Evolutionary conservation across 2,797 vertebrate genomes (phyloP).

Genomic region (Characodon lateralis): DNA sequence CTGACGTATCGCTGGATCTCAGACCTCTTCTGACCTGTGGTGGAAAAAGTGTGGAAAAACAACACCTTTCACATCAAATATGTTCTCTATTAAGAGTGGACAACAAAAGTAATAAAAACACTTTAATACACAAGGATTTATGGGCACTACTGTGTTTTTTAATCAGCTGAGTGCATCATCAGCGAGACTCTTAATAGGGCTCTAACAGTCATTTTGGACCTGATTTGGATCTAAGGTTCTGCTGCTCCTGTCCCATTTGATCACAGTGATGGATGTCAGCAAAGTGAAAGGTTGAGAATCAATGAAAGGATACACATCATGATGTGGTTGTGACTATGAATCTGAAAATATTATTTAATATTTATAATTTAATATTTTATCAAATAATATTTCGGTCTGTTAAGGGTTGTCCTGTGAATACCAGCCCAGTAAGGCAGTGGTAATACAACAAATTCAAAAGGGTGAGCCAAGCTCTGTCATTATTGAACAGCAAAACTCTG

Average conservation of each 20-base stretch:
- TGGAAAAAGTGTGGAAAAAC: conserved; percentile 5
- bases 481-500: no score
- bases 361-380: no score
- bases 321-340: not conserved
- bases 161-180: conserved; percentile 37
- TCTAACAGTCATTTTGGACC: conserved; percentile 35
- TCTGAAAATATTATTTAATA: no score
- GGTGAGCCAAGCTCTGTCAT: no score
- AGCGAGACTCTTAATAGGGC: conserved; percentile 37
- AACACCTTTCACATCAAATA: conserved; percentile 64
- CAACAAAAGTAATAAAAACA: conserved; percentile 69
- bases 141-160: conserved; percentile 29
- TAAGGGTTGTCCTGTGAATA: no score
- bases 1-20: conserved; percentile 58
- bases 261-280: conserved; percentile 33
- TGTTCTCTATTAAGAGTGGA: conserved; percentile 57
- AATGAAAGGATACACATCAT: conserved; percentile 31
- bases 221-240: conserved; percentile 41
- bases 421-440: no score
- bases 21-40: conserved; percentile 13
- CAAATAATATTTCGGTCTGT: no score
- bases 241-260: conserved; percentile 32
- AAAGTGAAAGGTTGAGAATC: conserved; percentile 22
- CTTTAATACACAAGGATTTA: conserved; percentile 72
- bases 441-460: no score